Percentiles rank a stretch among this genome's conserved stretches.
Conservation (phyloP, 2,888 invertebrate species). For the Eueremaeus valkanovi region DNA sequence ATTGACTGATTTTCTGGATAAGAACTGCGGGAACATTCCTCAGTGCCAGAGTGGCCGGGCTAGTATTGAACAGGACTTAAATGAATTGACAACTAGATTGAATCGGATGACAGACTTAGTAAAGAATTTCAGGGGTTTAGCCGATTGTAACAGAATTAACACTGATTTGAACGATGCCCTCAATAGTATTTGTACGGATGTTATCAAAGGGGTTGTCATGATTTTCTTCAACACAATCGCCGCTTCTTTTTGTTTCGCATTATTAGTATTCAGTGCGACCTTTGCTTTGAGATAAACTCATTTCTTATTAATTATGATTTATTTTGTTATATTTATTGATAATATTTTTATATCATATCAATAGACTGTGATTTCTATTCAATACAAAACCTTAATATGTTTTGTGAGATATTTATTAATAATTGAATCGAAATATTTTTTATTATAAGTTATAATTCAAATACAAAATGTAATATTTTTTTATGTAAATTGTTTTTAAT, state of each 20-base stretch:
- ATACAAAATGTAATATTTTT: too few relatives aligned
- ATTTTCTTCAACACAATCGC: constrained; percentile 1
- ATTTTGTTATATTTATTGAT: too few relatives aligned
- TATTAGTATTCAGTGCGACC: background rate
- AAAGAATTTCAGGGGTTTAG: background rate
- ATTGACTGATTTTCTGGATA: background rate
- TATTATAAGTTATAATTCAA: too few relatives aligned
- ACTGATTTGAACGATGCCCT: background rate
- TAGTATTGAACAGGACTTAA: background rate
- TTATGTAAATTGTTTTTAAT: too few relatives aligned
- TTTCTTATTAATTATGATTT: too few relatives aligned
- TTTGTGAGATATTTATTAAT: too few relatives aligned
- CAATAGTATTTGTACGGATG: constrained; percentile 2
- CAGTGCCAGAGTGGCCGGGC: background rate
- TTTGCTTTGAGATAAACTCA: constrained; percentile 22
- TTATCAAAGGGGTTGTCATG: background rate
- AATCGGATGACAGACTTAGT: background rate
- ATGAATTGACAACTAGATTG: background rate
- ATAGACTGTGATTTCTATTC: too few relatives aligned
- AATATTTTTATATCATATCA: too few relatives aligned
- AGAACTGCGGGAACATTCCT: background rate
- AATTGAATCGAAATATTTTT: too few relatives aligned
- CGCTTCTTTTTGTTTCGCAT: background rate
- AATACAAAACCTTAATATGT: too few relatives aligned
- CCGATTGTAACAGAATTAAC: background rate